Conservation (phyloP, 2,797 vertebrate species). For the Silurus aristotelis region DNA sequence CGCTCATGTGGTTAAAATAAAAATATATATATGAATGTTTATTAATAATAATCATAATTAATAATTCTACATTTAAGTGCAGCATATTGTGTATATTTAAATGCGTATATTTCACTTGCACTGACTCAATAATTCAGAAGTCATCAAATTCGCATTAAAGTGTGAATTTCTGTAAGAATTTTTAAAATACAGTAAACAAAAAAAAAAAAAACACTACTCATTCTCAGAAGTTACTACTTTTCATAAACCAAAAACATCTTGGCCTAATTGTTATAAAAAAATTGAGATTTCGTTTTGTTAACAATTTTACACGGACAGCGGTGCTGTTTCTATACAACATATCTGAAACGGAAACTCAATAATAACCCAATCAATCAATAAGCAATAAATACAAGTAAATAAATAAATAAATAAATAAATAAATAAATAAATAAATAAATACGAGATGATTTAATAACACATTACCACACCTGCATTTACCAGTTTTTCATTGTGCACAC, state of each 20-base stretch:
- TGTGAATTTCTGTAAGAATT: background rate
- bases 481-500: no score
- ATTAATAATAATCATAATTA: background rate
- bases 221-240: background rate
- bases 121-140: background rate
- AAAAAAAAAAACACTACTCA: background rate
- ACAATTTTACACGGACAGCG: background rate
- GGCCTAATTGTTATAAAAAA: background rate
- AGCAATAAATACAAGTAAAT: background rate
- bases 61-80: background rate
- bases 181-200: no score
- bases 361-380: no score
- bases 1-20: background rate
- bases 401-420: background rate
- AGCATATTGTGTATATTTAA: background rate
- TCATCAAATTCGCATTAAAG: background rate
- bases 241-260: background rate
- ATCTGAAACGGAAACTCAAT: background rate
- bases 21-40: no score
- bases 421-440: background rate
- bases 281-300: background rate
- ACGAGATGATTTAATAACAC: background rate
- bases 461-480: background rate
- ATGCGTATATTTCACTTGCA: background rate
- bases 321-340: background rate